Percentiles rank a stretch among this genome's conserved stretches.
phyloP scores from a whole-genome alignment of 92 coral and sea anemone genomes.

The Zoanthus sociatus region DNA sequence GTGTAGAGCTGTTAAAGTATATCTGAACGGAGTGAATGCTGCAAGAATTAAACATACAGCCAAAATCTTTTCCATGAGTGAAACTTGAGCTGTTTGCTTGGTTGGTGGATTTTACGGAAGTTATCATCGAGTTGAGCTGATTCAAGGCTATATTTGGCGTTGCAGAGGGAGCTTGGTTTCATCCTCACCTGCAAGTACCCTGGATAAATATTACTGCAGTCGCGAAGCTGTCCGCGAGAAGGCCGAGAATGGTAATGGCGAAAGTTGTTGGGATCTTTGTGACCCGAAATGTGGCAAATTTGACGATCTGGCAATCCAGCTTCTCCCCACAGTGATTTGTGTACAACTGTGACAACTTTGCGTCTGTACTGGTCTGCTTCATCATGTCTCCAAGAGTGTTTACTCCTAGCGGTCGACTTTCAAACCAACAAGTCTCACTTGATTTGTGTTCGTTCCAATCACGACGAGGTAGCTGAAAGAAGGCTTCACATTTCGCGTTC shows the following conservation, averaged over 20 bases:
- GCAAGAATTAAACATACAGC: constrained; percentile 31
- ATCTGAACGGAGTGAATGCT: constrained; percentile 3
- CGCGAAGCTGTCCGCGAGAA: constrained; percentile 25
- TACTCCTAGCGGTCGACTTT: too few species aligned
- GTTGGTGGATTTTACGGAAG: constrained; percentile 19
- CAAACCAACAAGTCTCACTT: not conserved
- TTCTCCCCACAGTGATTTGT: constrained; percentile 59
- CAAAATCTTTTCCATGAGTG: not conserved
- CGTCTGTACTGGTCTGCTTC: constrained; percentile 53
- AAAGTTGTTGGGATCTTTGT: constrained; percentile 43
- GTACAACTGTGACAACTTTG: not conserved
- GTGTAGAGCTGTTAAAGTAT: constrained; percentile 9
- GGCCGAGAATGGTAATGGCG: constrained; percentile 35
- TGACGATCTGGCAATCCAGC: constrained; percentile 63
- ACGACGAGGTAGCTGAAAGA: constrained; percentile 65
- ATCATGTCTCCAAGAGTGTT: constrained; percentile 49
- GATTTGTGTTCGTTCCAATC: constrained; percentile 45
- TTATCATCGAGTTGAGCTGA: constrained; percentile 12
- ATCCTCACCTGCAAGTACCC: constrained; percentile 37
- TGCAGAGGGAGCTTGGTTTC: not conserved
- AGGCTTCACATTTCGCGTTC: constrained; percentile 36
- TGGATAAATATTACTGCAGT: constrained; percentile 44
- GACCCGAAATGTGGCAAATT: constrained; percentile 65
- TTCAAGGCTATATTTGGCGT: constrained; percentile 7
- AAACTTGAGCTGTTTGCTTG: constrained; percentile 12